phyloP scores from a whole-genome alignment of 2,888 invertebrate genomes.

The Leucophora obtusa region DNA sequence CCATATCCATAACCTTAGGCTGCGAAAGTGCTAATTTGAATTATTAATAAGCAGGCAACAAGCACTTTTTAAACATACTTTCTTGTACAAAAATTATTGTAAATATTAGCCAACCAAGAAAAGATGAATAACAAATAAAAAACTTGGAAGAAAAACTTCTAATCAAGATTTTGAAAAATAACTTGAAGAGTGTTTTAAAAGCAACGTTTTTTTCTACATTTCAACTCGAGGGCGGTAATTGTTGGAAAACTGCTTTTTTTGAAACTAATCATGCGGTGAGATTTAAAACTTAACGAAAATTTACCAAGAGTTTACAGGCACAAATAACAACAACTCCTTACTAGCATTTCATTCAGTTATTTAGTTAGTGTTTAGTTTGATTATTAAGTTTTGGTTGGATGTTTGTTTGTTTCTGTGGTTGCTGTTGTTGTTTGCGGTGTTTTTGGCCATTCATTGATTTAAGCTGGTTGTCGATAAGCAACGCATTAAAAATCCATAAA shows the following conservation, averaged over 20 bases:
- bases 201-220: constrained; percentile 3
- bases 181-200: constrained; percentile 19
- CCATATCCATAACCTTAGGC: constrained; percentile 63
- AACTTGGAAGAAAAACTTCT: constrained; percentile 38
- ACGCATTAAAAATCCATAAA: constrained; percentile 79
- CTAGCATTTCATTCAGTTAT: constrained; percentile 47
- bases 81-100: constrained; percentile 28
- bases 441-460: constrained; percentile 70
- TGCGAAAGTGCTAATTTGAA: constrained; percentile 78
- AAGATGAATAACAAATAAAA: constrained; percentile 42
- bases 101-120: constrained; percentile 39
- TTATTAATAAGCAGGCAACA: constrained; percentile 75
- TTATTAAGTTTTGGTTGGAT: constrained; percentile 45
- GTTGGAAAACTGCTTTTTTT: constrained; percentile 60
- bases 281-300: constrained; percentile 73
- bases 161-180: constrained; percentile 59
- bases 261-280: constrained; percentile 78
- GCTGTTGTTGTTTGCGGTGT: constrained; percentile 53
- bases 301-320: constrained; percentile 51
- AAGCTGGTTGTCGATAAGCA: constrained; percentile 77
- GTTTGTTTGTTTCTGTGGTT: constrained; percentile 50
- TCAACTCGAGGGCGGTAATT: constrained; percentile 59
- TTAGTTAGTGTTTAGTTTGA: constrained; percentile 37
- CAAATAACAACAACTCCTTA: constrained; percentile 42
- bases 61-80: constrained; percentile 20